These are phyloP conservation scores for Pollimyrus isidori DNA, from an alignment of 2,113 vertebrate species.

Conservation along the genomic window DNA sequence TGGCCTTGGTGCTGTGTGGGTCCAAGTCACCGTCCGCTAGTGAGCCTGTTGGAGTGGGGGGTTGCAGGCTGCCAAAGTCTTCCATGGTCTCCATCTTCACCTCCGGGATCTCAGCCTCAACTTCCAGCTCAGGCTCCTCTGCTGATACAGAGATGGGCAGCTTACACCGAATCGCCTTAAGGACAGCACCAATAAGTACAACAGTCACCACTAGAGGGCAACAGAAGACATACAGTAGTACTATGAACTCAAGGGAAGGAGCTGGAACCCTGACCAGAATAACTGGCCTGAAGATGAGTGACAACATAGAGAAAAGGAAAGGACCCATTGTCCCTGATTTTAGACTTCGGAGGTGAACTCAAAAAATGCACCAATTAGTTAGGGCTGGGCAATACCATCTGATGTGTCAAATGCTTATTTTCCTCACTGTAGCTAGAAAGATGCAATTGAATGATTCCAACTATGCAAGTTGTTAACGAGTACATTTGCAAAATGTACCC, in stretches of 20 bases:
- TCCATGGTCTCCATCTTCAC: slow-evolving; percentile 48
- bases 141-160: slow-evolving; percentile 17
- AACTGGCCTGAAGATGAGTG: not conserved
- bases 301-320: not conserved
- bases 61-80: slow-evolving; percentile 45
- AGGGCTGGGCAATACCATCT: not conserved
- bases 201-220: not conserved
- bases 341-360: not conserved
- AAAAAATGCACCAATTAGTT: not conserved
- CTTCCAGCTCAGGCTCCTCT: slow-evolving; percentile 40
- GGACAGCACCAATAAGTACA: not conserved
- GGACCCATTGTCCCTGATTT: too few species aligned
- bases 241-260: not conserved
- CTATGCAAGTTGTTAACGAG: too few species aligned
- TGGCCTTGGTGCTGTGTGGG: slow-evolving; percentile 45
- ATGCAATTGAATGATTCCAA: too few species aligned
- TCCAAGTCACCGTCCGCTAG: slow-evolving; percentile 61
- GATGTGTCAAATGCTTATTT: too few species aligned
- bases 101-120: slow-evolving; percentile 50
- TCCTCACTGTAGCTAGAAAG: too few species aligned
- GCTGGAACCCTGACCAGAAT: not conserved
- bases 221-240: not conserved
- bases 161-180: not conserved
- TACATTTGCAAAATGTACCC: too few species aligned
- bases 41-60: slow-evolving; percentile 58